Base-by-base conservation (phyloP, 2,888 invertebrate species). In the Clunio marinus region DNA sequence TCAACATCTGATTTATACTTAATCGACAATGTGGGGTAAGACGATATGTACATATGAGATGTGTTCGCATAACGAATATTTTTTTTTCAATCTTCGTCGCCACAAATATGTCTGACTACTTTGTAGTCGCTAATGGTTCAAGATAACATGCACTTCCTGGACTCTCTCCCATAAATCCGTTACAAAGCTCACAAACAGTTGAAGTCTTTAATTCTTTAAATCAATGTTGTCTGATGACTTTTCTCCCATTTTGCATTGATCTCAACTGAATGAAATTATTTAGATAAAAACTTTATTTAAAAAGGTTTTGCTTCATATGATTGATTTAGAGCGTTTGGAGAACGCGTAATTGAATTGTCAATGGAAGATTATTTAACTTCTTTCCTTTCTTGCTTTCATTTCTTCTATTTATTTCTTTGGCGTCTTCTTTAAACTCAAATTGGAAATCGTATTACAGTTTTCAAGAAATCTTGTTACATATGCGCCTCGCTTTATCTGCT, bases 331-430 rank as follows among this genome's bases (percentile, higher is more conserved):
- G 60, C 37, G 37, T 25, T 51, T 25, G n/a, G 35, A 60, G 28
- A 24, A 60, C 35, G 46, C 24, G 63, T 63, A 63, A 63, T 63
- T 63, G 63, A 63, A 63, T 63, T 46, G 22, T 63, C 63, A 63
- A 46, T 63, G 63, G 63, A 20, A 46, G 62, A 41, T 58, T 58
- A 58, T 28, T 58, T 10, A 25, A 13, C 27, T 15, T 59, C 17
- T 4, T 15, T 35, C 37, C n/a, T n/a, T 35, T 60, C 37, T 28
- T 15, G n/a, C n/a, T n/a, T n/a, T n/a, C n/a, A n/a, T n/a, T n/a
- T 58, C 32, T 58, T 15, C 58, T 17, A 17, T 32, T 24, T n/a
- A 17, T n/a, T 20, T 28, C 28, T 24, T 57, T 51, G 22, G 20
- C 51, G 13, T 51, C 32, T n/a, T 32, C 32, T 51, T 57, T 25